Evolutionary conservation across 1,140 invertebrate species (phyloP).

Genomic region (Euglossa dilemma): DNA sequence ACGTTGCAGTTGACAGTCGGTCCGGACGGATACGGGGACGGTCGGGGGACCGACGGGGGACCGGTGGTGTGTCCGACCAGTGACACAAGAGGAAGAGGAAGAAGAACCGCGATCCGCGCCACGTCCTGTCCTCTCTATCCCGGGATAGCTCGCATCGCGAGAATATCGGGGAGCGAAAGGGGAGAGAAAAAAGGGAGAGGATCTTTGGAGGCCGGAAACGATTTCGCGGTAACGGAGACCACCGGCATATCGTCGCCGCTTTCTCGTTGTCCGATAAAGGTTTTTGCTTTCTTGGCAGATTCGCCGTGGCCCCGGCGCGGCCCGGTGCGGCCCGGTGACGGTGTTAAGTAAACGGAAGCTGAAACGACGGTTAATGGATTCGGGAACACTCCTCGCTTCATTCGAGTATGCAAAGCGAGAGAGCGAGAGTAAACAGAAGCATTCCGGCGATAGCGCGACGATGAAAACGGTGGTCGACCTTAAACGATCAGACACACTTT

Average conservation of each 20-base stretch:
- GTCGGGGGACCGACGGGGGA: no score
- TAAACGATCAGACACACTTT: constrained; percentile 74
- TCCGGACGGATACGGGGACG: background rate
- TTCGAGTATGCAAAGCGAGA: constrained; percentile 68
- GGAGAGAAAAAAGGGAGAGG: no score
- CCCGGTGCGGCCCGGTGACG: background rate
- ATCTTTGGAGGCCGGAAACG: background rate
- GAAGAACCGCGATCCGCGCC: no score
- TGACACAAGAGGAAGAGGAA: no score
- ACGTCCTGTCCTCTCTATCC: no score
- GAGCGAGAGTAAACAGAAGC: constrained; percentile 63
- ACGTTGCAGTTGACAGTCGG: constrained; percentile 47
- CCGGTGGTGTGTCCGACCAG: background rate
- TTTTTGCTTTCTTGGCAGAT: constrained; percentile 68
- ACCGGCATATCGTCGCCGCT: constrained; percentile 2
- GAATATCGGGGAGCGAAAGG: background rate
- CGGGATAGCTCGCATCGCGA: no score
- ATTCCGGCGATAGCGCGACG: constrained; percentile 52
- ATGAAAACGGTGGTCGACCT: constrained; percentile 53
- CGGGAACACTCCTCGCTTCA: constrained; percentile 62
- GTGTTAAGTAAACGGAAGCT: constrained; percentile 68
- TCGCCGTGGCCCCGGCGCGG: background rate
- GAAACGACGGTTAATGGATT: constrained; percentile 68
- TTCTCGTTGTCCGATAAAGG: constrained; percentile 54
- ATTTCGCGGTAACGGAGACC: constrained; percentile 10